These are phyloP conservation scores for Turritopsis rubra DNA, from an alignment of 30 jellyfish, hydroid and myxozoan genomes.

Conservation along the genomic window DNA sequence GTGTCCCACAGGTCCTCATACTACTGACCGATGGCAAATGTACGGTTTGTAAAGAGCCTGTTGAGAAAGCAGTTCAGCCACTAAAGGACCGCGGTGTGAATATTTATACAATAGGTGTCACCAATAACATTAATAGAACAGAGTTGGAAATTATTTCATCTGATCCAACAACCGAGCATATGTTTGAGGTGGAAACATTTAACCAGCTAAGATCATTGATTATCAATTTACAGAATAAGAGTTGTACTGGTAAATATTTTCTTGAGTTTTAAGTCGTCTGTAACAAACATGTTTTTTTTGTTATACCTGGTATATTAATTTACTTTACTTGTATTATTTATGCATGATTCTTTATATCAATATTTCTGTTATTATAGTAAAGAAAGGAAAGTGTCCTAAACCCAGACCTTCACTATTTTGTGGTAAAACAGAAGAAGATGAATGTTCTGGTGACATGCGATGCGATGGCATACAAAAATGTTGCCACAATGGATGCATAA, in stretches of 20 bases:
- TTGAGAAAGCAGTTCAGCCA: constrained; percentile 45
- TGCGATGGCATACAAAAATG: constrained; percentile 65
- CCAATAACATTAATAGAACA: constrained; percentile 42
- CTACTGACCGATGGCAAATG: constrained; percentile 82
- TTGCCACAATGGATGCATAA: constrained; percentile 67
- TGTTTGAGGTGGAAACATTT: constrained; percentile 50
- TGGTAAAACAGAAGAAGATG: constrained; percentile 18
- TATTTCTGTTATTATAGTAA: constrained; percentile 35
- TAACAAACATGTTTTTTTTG: neutral
- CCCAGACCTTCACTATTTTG: constrained; percentile 35
- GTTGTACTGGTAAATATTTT: constrained; percentile 44
- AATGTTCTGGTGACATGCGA: constrained; percentile 45
- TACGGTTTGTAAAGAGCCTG: constrained; percentile 62
- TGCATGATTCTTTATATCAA: neutral
- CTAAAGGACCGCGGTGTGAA: constrained; percentile 66
- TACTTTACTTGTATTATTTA: neutral
- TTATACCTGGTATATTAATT: neutral
- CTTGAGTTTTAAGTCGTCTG: too few species aligned
- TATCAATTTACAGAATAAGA: constrained; percentile 30
- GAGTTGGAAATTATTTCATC: constrained; percentile 62
- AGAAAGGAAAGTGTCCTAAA: constrained; percentile 72
- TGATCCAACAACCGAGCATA: constrained; percentile 45
- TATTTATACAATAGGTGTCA: constrained; percentile 71
- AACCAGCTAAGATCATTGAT: constrained; percentile 46
- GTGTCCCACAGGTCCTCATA: constrained; percentile 75